Base-by-base conservation (phyloP, 2,888 invertebrate species). In the Liodrosophila aerea region DNA sequence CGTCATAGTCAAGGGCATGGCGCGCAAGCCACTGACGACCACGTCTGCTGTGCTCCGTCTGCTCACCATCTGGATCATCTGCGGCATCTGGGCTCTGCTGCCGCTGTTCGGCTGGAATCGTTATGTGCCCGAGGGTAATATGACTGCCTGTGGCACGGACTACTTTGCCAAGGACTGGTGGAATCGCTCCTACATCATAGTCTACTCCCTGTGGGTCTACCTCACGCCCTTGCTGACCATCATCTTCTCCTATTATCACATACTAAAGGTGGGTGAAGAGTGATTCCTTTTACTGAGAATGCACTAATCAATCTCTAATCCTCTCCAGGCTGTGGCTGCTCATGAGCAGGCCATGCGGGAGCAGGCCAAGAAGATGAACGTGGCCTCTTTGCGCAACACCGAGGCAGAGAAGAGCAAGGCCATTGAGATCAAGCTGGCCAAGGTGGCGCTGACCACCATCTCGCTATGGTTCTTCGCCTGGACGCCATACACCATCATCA, bases 81-180 rank as follows among this genome's bases (percentile, higher is more conserved):
- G 92, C 34, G 76, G 91, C 2, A 57, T 89, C 1, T 93, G 93
- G 93, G 91, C 92, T 0, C 70, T 92, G 18, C 80, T 92, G 2
- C 93, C 93, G 0, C 86, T 93, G 67, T 90, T 93, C 44, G 93
- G 94, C 47, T 94, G 92, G 92, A 92, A 92, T 82, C 90, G 92
- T 72, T 94, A 93, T 86, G 93, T 93, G 9, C 93, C 93, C 2
- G 93, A 93, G 87, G 93, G 93, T 4, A 93, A 93, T 80, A 92
- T 93, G 91, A 93, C 93, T 0, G 92, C 93, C 1, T 94, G 93
- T 70, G 93, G 92, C 52, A 92, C 92, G 4, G 92, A 92, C 71
- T 92, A 92, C 74, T 89, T 92, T 33, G 89, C 89, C 36, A 91
- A 91, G 70, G 91, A 91, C 60, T 92, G 92, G 92, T 74, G 76